Conservation (phyloP, 1,140 invertebrate species). For the Druon quercuslanigerum region DNA sequence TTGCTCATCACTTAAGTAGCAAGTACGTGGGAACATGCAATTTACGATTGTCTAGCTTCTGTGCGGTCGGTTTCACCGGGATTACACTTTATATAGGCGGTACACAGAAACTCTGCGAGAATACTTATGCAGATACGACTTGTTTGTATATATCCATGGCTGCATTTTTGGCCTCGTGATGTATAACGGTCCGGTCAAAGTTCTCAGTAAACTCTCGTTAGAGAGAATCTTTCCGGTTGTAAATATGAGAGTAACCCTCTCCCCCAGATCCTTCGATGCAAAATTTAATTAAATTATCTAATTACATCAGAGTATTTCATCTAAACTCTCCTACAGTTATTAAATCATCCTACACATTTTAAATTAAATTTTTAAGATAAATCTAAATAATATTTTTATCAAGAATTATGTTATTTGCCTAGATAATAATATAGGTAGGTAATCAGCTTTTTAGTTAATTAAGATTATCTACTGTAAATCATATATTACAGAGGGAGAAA, state of each 20-base stretch:
- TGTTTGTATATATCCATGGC: slow-evolving; percentile 12
- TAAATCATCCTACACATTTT: too few species aligned
- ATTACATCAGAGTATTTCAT: not conserved
- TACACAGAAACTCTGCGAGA: slow-evolving; percentile 1
- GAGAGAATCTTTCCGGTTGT: slow-evolving; percentile 17
- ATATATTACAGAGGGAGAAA: too few species aligned
- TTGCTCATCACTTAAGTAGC: slow-evolving; percentile 50
- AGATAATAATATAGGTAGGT: too few species aligned
- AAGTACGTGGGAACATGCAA: slow-evolving; percentile 33
- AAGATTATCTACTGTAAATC: too few species aligned
- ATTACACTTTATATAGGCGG: slow-evolving; percentile 34
- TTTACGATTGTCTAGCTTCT: slow-evolving; percentile 44
- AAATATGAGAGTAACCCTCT: slow-evolving; percentile 16
- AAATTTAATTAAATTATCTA: not conserved
- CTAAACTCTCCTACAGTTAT: too few species aligned
- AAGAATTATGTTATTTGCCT: too few species aligned
- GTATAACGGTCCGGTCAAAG: slow-evolving; percentile 43
- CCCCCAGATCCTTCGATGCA: not conserved
- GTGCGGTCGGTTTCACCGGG: slow-evolving; percentile 40
- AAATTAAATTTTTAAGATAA: too few species aligned
- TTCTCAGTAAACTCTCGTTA: slow-evolving; percentile 46
- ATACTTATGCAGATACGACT: not conserved
- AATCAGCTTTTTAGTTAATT: too few species aligned
- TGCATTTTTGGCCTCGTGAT: slow-evolving; percentile 34
- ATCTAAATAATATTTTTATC: too few species aligned